phyloP scores from a whole-genome alignment of 2,888 invertebrate species.

The Epinotia demarniana region DNA sequence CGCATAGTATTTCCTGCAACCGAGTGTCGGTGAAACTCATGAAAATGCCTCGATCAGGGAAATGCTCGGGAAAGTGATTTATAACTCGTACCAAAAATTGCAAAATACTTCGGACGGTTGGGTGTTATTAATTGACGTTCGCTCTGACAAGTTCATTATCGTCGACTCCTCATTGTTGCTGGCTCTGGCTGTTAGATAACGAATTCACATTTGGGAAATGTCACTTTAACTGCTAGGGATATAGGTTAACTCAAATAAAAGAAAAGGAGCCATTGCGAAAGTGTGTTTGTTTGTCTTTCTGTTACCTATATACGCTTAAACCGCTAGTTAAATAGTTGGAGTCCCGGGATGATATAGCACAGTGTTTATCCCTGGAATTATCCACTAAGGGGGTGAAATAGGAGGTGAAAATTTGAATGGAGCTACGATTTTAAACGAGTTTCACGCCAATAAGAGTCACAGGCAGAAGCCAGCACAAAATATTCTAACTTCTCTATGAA shows the following conservation, averaged over 20 bases:
- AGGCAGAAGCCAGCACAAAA: too few species aligned
- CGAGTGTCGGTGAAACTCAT: slow-evolving; percentile 75
- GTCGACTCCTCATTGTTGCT: background rate
- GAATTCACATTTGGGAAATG: background rate
- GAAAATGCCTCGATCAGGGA: slow-evolving; percentile 74
- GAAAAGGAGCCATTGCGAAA: background rate
- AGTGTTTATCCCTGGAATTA: too few species aligned
- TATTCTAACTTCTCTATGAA: too few species aligned
- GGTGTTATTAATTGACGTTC: slow-evolving; percentile 21
- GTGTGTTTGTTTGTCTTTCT: too few species aligned
- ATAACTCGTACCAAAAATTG: slow-evolving; percentile 74
- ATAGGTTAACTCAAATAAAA: background rate
- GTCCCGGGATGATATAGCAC: too few species aligned
- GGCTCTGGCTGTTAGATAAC: background rate
- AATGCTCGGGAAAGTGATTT: slow-evolving; percentile 80
- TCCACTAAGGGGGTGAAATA: too few species aligned
- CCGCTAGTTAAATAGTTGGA: too few species aligned
- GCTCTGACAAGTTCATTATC: background rate
- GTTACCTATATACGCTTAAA: too few species aligned
- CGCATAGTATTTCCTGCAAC: slow-evolving; percentile 65
- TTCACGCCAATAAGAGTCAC: too few species aligned
- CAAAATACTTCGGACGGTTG: slow-evolving; percentile 44
- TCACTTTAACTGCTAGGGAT: background rate
- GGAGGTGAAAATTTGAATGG: too few species aligned
- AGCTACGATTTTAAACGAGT: too few species aligned